phyloP scores from a whole-genome alignment of 2,797 vertebrate genomes.

The Delichon dasypus region DNA sequence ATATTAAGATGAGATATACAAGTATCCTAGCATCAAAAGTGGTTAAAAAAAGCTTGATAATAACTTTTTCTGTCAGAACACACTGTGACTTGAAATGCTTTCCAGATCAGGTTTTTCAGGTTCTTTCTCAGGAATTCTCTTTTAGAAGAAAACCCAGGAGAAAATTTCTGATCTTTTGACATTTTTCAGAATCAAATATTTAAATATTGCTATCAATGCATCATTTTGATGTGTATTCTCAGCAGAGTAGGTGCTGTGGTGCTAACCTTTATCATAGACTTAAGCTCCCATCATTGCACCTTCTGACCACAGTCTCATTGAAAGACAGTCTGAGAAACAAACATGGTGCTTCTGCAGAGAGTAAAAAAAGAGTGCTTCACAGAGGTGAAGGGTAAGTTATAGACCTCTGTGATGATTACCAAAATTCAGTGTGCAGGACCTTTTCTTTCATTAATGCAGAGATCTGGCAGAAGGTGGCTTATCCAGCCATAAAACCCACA shows the following conservation, averaged over 20 bases:
- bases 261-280: not conserved
- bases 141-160: not conserved
- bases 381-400: not conserved
- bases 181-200: slow-evolving; percentile 3
- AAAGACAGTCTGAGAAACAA: not conserved
- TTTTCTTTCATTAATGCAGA: not conserved
- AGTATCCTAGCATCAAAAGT: not conserved
- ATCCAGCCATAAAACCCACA: not conserved
- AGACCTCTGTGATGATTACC: not conserved
- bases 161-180: not conserved
- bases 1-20: not conserved
- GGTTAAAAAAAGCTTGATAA: not conserved
- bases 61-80: not conserved
- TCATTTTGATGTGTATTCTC: not conserved
- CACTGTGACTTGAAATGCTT: not conserved
- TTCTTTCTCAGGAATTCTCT: not conserved
- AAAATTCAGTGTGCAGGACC: not conserved
- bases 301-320: not conserved
- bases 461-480: not conserved
- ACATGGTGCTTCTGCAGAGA: not conserved
- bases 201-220: not conserved
- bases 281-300: not conserved
- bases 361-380: not conserved
- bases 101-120: not conserved
- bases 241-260: not conserved